Percentiles rank a stretch among this genome's conserved stretches.
These are phyloP conservation scores for Gopherus evgoodei DNA, from an alignment of 2,113 vertebrate genomes.

Conservation along the genomic window DNA sequence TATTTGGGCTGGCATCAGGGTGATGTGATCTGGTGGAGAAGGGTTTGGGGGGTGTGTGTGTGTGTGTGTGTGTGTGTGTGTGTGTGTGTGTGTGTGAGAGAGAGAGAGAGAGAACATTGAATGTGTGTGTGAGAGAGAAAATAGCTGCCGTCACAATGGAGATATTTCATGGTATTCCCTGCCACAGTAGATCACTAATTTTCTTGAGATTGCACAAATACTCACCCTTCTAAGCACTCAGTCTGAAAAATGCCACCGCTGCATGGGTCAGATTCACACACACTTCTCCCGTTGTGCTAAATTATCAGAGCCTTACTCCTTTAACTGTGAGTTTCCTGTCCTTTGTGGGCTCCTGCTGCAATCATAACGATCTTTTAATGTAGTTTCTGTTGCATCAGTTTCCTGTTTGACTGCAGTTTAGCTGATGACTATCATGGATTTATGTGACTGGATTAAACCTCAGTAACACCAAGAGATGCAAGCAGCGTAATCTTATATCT, in stretches of 20 bases:
- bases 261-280: background rate
- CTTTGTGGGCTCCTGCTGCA: background rate
- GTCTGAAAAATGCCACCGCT: background rate
- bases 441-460: background rate
- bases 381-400: background rate
- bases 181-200: background rate
- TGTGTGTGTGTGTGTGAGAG: no score
- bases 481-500: background rate
- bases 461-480: background rate
- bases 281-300: background rate
- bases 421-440: background rate
- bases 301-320: fast-evolving
- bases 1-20: background rate
- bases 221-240: background rate
- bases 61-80: no score
- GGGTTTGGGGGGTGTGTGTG: background rate
- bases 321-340: background rate
- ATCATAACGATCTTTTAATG: fast-evolving
- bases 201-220: background rate
- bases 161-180: background rate
- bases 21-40: background rate
- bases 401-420: background rate
- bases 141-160: background rate
- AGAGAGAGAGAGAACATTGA: no score
- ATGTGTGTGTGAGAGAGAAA: no score